Evolutionary conservation across 2,888 invertebrate genomes (phyloP).

Genomic region (Drosophila affinis): DNA sequence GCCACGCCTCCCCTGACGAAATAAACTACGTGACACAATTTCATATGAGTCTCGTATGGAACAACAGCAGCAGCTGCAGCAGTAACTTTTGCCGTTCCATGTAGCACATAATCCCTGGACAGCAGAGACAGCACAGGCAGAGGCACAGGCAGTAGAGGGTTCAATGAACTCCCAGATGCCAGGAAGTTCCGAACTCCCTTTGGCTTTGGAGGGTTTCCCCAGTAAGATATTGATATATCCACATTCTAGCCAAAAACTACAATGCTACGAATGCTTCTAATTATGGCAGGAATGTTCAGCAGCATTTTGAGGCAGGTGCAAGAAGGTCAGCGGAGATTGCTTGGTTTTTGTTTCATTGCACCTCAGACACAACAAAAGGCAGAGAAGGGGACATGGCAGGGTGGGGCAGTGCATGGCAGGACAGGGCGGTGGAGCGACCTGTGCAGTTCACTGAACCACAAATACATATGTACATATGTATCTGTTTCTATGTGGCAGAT

Average conservation of each 20-base stretch:
- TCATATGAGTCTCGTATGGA: conserved; percentile 24
- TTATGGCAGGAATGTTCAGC: too few species aligned
- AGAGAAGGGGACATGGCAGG: background rate
- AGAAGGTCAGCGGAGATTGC: background rate
- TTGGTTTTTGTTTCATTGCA: background rate
- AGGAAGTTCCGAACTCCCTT: background rate
- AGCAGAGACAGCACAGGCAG: too few species aligned
- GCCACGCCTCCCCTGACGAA: conserved; percentile 38
- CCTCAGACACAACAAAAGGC: background rate
- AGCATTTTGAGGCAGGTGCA: background rate
- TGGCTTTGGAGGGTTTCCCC: background rate
- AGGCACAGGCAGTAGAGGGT: background rate
- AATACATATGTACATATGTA: conserved; percentile 15
- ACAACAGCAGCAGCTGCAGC: background rate
- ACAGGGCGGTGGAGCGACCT: background rate
- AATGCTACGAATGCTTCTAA: background rate
- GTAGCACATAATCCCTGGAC: conserved; percentile 23
- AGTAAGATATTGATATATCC: background rate
- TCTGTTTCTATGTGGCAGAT: background rate
- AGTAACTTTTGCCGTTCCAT: conserved; percentile 19
- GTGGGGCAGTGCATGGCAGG: too few species aligned
- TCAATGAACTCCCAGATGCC: conserved; percentile 16
- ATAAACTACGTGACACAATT: conserved; percentile 69
- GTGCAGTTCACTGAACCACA: conserved; percentile 46
- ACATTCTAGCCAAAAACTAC: too few species aligned